Percentiles rank a stretch among this genome's conserved stretches.
Evolutionary conservation across 2,888 invertebrate genomes (phyloP).

Genomic region (Plebejus anna): DNA sequence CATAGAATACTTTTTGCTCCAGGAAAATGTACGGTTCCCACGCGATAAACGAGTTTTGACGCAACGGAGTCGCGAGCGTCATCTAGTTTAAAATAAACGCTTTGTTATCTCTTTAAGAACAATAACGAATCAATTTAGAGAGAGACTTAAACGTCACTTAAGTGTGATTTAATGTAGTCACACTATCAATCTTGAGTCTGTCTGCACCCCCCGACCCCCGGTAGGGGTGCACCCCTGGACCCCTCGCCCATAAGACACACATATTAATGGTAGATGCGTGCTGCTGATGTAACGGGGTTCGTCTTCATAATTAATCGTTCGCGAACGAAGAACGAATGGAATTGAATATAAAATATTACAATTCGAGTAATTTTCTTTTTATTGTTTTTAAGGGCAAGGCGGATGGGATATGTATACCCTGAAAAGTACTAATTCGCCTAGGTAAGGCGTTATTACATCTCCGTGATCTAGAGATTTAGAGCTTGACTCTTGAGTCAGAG

Average conservation of each 20-base stretch:
- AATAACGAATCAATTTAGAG: not conserved
- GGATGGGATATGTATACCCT: no score
- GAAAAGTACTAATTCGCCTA: no score
- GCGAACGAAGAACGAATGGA: conserved; percentile 37
- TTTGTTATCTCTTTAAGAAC: not conserved
- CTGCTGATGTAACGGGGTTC: conserved; percentile 51
- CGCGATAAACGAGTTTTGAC: no score
- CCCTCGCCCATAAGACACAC: conserved; percentile 38
- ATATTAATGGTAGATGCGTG: conserved; percentile 60
- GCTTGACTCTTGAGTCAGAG: no score
- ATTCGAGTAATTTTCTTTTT: not conserved
- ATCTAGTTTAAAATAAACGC: not conserved
- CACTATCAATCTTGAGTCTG: conserved; percentile 22
- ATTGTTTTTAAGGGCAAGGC: no score
- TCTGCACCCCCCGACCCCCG: not conserved
- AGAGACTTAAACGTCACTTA: conserved; percentile 20
- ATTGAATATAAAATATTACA: not conserved
- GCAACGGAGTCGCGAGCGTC: no score
- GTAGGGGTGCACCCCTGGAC: not conserved
- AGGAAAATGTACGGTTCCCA: no score
- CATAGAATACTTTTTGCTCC: no score
- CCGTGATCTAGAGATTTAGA: no score
- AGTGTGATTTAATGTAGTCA: conserved; percentile 22
- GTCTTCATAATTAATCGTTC: conserved; percentile 69
- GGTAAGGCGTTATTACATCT: no score